Base-by-base conservation (phyloP, 2,113 vertebrate species). In the Brachyhypopomus occidentalis region DNA sequence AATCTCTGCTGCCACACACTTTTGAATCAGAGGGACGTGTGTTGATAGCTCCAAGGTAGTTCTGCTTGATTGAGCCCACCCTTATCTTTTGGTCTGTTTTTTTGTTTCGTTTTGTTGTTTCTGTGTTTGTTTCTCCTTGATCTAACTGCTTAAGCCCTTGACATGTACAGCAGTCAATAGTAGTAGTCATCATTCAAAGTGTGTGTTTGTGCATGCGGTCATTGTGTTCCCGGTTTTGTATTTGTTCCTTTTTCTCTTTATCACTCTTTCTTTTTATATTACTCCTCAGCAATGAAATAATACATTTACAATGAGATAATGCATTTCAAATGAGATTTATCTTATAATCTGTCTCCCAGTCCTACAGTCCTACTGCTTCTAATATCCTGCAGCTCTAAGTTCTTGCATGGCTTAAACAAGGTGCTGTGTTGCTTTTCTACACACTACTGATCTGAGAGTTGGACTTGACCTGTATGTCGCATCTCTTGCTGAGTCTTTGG, bases 41-140 rank as follows among this genome's bases (percentile, higher is more conserved):
- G 90, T 98, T 99, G 97, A 97, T 99, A 96, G 98, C 98, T 92
- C 97, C 98, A 95, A 99, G 98, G 98, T 99, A 99, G 96, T 96
- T 94, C 88, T 96, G 94, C 90, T 94, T 95, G 93, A 94, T 88
- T 84, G 85, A 69, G 72, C 62, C 84, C 63, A 72, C 72, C 73
- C 16, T 76, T 52, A 81, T 69, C 72, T 75, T 60, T 75, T 23
- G n/a, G n/a, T 69, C 63, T 41, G 63, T 48, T 73, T 48, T 63
- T 64, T 48, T 56, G 63, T 78, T 52, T 30, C 30, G 3, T 64
- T 52, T 64, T 55, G 73, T 52, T 62, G 79, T 75, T 30, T 72
- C 11, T 63, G 7, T 75, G 45, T 52, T 52, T 52, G 45, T 52
- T 52, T 52, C 9, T 52, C 12, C 45, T 14, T 52, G 12, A 52